Percentiles rank a stretch among this genome's conserved stretches.
phyloP scores from a whole-genome alignment of 2,888 invertebrate genomes.

The Dione juno region DNA sequence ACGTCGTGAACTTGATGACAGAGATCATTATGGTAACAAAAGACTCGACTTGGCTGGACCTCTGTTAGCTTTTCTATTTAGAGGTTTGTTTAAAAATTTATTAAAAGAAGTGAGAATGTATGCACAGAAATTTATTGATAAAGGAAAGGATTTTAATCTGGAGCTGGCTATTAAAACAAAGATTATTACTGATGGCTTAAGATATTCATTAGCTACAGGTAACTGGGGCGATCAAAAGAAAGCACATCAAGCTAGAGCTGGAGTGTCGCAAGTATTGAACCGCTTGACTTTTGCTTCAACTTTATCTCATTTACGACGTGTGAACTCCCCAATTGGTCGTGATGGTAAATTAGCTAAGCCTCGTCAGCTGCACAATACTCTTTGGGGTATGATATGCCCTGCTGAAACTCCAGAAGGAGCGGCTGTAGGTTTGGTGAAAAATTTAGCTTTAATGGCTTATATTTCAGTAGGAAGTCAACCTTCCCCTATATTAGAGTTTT shows the following conservation, averaged over 20 bases:
- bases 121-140: constrained; percentile 99
- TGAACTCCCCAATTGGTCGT: constrained; percentile 99
- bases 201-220: constrained; percentile 99
- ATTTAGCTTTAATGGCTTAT: constrained; percentile 99
- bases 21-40: constrained; percentile 99
- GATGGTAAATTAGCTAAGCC: constrained; percentile 99
- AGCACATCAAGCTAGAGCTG: constrained; percentile 98
- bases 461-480: constrained; percentile 99
- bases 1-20: constrained; percentile 98
- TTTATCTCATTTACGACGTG: constrained; percentile 97
- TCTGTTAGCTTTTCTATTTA: constrained; percentile 96
- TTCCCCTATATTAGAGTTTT: constrained; percentile 99
- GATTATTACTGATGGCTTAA: constrained; percentile 98
- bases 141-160: constrained; percentile 99
- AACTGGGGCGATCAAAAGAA: constrained; percentile 99
- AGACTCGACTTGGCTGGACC: constrained; percentile 99
- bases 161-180: constrained; percentile 98
- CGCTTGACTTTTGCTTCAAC: constrained; percentile 99
- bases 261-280: constrained; percentile 98
- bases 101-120: constrained; percentile 99
- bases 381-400: constrained; percentile 99
- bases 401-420: constrained; percentile 99
- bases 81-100: constrained; percentile 97
- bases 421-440: constrained; percentile 98
- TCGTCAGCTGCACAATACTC: constrained; percentile 98